phyloP scores from a whole-genome alignment of 2,888 invertebrate species.

The Hemithea aestivaria region DNA sequence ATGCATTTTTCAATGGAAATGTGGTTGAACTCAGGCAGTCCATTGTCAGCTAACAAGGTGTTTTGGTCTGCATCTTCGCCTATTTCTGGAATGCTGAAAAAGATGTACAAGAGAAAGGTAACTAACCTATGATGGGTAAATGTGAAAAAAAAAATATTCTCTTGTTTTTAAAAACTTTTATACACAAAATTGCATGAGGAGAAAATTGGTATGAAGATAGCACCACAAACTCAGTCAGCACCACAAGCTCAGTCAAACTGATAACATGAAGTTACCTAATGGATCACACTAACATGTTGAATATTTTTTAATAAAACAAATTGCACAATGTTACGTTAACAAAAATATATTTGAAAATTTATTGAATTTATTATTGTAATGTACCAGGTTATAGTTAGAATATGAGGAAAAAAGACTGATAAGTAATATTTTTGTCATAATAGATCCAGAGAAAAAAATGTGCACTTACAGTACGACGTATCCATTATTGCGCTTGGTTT shows the following conservation, averaged over 20 bases:
- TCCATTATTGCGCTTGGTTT: slow-evolving; percentile 80
- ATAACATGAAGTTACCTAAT: too few relatives aligned
- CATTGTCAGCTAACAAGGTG: slow-evolving; percentile 84
- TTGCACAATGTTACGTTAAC: neutral
- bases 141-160: too few relatives aligned
- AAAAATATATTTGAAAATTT: too few relatives aligned
- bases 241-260: too few relatives aligned
- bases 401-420: neutral
- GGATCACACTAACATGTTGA: too few relatives aligned
- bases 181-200: too few relatives aligned
- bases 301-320: neutral
- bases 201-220: too few relatives aligned
- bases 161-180: too few relatives aligned
- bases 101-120: slow-evolving; percentile 16
- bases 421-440: neutral
- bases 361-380: too few relatives aligned
- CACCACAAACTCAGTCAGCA: too few relatives aligned
- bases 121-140: too few relatives aligned
- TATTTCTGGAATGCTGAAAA: slow-evolving; percentile 87
- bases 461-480: slow-evolving; percentile 85
- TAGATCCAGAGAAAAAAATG: neutral
- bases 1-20: slow-evolving; percentile 91
- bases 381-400: neutral
- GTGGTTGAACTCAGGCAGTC: slow-evolving; percentile 88
- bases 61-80: slow-evolving; percentile 90